Base-by-base conservation (phyloP, 2,797 vertebrate species). In the Poecile montanus region DNA sequence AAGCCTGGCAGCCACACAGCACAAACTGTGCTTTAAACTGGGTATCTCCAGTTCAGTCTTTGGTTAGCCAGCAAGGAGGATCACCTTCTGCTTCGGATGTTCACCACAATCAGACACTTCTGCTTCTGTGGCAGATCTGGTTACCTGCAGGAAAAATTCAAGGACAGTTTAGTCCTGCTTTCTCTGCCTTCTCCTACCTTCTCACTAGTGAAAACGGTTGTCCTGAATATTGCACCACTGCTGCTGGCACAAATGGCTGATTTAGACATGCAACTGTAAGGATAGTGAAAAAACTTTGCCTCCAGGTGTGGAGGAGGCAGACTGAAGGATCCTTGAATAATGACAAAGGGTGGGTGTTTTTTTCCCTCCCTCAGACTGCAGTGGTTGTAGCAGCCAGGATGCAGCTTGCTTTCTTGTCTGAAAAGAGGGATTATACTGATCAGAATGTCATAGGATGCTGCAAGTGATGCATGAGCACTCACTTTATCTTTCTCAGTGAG, bases 401-500 rank as follows among this genome's bases (percentile, higher is more conserved):
- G 80, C 77, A 94, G n/a, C 76, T 88, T 82, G 42, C 71, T 91
- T 83, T 80, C 34, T 72, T 87, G 63, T 82, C 88, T 94, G 93
- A 79, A 65, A 90, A 93, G 84, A 94, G 68, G 88, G 77, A 95
- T 96, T 94, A 93, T 62, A 77, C 42, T 51, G 71, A 90, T 93
- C 83, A 74, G 76, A 84, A 78, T 93, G 89, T 89, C 62, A 77
- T 50, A 92, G 85, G 73, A 94, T 90, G 67, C 73, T 93, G 73
- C 80, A 96, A 66, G 92, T 94, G 91, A 95, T 92, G 91, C 88
- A 89, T 93, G 91, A 94, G 85, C 89, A 88, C 45, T 84, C 79
- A 72, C 66, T 91, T 91, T 80, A 89, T 96, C 95, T 84, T 88
- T 79, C 76, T 71, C 36, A 50, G 67, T 1, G 13, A 81, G 34